A percentile compares a stretch with the other conserved stretches of the same genome.
Evolutionary conservation across 2,797 vertebrate species (phyloP).

Genomic region (Lemur catta): DNA sequence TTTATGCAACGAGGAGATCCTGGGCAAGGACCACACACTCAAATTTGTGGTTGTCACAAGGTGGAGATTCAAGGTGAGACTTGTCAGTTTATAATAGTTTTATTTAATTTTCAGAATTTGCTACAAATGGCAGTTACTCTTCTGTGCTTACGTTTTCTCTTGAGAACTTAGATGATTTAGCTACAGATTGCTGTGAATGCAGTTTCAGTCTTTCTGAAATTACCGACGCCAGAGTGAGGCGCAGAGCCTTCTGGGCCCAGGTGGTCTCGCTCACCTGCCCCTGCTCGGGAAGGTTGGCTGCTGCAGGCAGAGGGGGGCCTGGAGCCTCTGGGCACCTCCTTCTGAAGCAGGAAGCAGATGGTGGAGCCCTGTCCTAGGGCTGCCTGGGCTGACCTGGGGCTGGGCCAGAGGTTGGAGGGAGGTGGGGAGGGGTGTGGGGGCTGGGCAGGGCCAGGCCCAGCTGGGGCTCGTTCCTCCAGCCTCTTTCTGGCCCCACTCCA

Average conservation of each 20-base stretch:
- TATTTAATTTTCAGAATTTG: background rate
- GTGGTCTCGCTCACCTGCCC: background rate
- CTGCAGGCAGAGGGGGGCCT: background rate
- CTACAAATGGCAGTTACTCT: background rate
- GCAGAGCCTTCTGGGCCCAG: too few species aligned
- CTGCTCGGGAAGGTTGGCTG: background rate
- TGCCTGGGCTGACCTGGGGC: background rate
- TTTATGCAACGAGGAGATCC: conserved; percentile 99
- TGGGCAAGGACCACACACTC: conserved; percentile 99
- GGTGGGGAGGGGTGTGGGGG: background rate
- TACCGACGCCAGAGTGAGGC: too few species aligned
- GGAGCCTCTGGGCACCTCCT: background rate
- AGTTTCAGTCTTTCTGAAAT: background rate
- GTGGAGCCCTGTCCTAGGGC: too few species aligned
- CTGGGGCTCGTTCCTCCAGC: background rate
- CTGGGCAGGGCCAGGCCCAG: background rate
- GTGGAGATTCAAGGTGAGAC: conserved; percentile 99
- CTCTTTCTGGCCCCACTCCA: background rate
- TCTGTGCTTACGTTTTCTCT: background rate
- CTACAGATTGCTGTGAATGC: rapidly evolving
- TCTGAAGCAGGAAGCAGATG: background rate
- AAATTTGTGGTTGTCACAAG: conserved; percentile 99
- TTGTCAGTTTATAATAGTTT: background rate
- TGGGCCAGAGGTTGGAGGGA: background rate
- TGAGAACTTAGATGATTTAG: background rate